These are phyloP conservation scores for Eurois occulta DNA, from an alignment of 2,888 invertebrate species.

Conservation along the genomic window DNA sequence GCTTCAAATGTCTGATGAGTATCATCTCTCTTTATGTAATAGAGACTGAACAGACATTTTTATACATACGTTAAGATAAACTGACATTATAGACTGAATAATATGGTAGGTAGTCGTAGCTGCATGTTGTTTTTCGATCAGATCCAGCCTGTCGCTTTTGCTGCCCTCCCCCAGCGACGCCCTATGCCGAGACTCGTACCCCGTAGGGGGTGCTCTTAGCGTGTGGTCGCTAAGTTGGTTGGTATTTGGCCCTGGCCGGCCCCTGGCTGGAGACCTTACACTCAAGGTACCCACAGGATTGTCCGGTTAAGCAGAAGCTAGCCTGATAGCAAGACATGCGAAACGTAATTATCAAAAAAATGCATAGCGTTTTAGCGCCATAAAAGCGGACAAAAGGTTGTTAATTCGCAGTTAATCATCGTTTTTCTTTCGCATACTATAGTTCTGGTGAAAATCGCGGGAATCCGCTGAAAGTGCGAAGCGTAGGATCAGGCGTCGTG, in stretches of 20 bases:
- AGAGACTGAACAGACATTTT: not conserved
- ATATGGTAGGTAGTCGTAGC: not conserved
- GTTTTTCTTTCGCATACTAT: not conserved
- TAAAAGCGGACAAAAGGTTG: not conserved
- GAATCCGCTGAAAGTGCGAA: not conserved
- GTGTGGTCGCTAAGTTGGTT: too few species aligned
- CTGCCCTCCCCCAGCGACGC: too few species aligned
- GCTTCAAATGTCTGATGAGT: slow-evolving; percentile 15
- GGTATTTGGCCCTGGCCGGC: too few species aligned
- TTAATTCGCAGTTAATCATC: not conserved
- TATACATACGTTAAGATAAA: not conserved
- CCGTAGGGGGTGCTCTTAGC: too few species aligned
- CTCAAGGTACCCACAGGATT: too few species aligned
- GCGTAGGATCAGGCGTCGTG: not conserved
- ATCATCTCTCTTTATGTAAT: slow-evolving; percentile 1
- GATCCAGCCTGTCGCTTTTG: too few species aligned
- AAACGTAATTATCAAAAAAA: too few species aligned
- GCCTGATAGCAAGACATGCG: too few species aligned
- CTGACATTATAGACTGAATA: not conserved
- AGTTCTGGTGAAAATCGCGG: not conserved
- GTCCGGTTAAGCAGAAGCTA: too few species aligned
- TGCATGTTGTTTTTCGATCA: too few species aligned
- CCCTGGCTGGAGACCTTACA: too few species aligned
- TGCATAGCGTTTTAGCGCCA: not conserved
- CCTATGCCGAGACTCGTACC: too few species aligned